A percentile compares a stretch with the other conserved stretches of the same genome.
phyloP scores from a whole-genome alignment of 2,797 vertebrate species.

The Sebastes steindachneri region DNA sequence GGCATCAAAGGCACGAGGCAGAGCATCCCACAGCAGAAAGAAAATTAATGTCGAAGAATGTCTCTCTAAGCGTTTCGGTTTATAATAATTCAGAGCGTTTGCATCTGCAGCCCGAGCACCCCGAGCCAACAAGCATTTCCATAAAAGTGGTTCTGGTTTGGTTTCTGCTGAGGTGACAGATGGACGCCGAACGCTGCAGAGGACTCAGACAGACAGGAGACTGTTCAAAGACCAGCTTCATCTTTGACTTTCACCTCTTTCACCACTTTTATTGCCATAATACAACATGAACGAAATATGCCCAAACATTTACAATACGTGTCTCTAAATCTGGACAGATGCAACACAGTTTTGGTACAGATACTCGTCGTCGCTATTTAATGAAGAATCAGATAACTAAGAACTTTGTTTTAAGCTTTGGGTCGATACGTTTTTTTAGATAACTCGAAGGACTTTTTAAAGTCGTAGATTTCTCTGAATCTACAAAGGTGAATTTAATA shows the following conservation, averaged over 20 bases:
- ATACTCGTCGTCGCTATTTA: too few relatives aligned
- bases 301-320: not conserved
- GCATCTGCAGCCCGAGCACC: slow-evolving; percentile 3
- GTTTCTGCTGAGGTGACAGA: slow-evolving; percentile 6
- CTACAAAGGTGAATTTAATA: too few relatives aligned
- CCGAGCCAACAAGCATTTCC: not conserved
- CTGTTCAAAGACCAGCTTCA: not conserved
- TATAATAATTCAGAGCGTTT: slow-evolving; percentile 28
- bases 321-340: not conserved
- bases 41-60: slow-evolving; percentile 57
- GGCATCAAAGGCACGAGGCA: slow-evolving; percentile 66
- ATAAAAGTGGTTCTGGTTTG: not conserved
- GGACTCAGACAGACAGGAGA: not conserved
- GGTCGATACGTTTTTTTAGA: too few relatives aligned
- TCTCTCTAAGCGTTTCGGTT: slow-evolving; percentile 54
- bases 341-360: not conserved
- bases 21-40: slow-evolving; percentile 43
- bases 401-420: not conserved
- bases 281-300: not conserved
- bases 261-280: not conserved
- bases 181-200: not conserved
- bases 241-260: not conserved
- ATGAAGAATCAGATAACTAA: not conserved
- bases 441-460: not conserved
- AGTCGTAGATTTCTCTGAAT: not conserved